A percentile compares a stretch with the other conserved stretches of the same genome.
Conservation (phyloP, 2,888 invertebrate genomes). For the Adelognathus sp. region DNA sequence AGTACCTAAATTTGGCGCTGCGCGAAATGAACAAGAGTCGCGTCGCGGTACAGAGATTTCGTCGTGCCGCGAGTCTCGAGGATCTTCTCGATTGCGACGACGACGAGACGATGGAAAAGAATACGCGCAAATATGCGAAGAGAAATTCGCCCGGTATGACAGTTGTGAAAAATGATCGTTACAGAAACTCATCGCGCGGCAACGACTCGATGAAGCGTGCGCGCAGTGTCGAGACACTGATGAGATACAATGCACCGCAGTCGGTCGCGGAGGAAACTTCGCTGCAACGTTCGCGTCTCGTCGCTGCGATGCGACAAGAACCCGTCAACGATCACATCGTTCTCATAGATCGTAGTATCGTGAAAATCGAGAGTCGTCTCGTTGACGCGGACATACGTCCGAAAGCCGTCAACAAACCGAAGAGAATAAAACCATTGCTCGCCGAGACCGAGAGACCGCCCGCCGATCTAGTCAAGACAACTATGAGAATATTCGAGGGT, state of each 20-base stretch:
- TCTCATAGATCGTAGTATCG: slow-evolving; percentile 77
- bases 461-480: slow-evolving; percentile 93
- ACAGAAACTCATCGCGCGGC: slow-evolving; percentile 83
- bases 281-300: slow-evolving; percentile 29
- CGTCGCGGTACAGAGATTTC: slow-evolving; percentile 86
- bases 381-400: slow-evolving; percentile 78
- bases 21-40: slow-evolving; percentile 86
- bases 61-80: slow-evolving; percentile 93
- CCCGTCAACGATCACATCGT: slow-evolving; percentile 82
- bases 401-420: slow-evolving; percentile 82
- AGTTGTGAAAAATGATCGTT: slow-evolving; percentile 80
- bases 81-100: slow-evolving; percentile 89
- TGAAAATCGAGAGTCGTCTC: slow-evolving; percentile 77
- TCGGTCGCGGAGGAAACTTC: slow-evolving; percentile 61
- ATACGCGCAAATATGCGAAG: slow-evolving; percentile 71
- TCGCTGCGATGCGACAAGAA: slow-evolving; percentile 71
- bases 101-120: slow-evolving; percentile 71
- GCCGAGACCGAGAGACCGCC: slow-evolving; percentile 92
- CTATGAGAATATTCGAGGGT: slow-evolving; percentile 91
- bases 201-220: slow-evolving; percentile 90
- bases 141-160: slow-evolving; percentile 50
- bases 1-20: slow-evolving; percentile 92
- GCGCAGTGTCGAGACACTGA: slow-evolving; percentile 92
- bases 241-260: slow-evolving; percentile 84
- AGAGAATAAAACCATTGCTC: slow-evolving; percentile 85